A percentile compares a stretch with the other conserved stretches of the same genome.
phyloP scores from a whole-genome alignment of 1,140 invertebrate genomes.

The Drosophila truncata region DNA sequence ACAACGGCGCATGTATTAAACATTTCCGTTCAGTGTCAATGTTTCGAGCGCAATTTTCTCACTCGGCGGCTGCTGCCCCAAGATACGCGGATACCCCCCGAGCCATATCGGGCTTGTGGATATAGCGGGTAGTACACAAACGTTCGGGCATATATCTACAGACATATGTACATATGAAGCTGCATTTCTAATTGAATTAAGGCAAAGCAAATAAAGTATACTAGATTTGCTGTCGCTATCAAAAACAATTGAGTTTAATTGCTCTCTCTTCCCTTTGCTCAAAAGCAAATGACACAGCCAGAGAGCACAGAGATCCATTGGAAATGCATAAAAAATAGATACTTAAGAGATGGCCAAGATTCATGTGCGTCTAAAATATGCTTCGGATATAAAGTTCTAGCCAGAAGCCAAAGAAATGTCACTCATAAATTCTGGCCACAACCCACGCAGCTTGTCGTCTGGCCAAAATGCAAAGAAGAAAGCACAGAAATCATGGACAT shows the following conservation, averaged over 20 bases:
- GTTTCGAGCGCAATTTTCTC: constrained; percentile 82
- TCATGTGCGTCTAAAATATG: constrained; percentile 26
- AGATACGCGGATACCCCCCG: constrained; percentile 61
- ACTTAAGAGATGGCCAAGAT: constrained; percentile 10
- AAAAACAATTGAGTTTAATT: constrained; percentile 84
- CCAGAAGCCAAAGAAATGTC: constrained; percentile 71
- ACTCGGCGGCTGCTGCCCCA: constrained; percentile 35
- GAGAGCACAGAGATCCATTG: constrained; percentile 41
- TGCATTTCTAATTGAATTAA: constrained; percentile 84
- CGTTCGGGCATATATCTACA: constrained; percentile 24
- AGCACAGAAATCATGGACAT: constrained; percentile 41
- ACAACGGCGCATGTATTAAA: constrained; percentile 81
- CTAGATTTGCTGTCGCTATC: constrained; percentile 76
- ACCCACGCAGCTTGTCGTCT: constrained; percentile 57
- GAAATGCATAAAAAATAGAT: constrained; percentile 67
- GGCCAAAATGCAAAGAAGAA: constrained; percentile 40
- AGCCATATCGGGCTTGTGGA: constrained; percentile 55
- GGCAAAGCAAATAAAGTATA: constrained; percentile 79
- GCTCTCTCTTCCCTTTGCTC: constrained; percentile 58
- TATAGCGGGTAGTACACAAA: not conserved
- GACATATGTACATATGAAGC: constrained; percentile 55
- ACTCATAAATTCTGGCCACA: constrained; percentile 71
- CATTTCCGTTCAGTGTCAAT: constrained; percentile 85
- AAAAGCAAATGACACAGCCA: constrained; percentile 1
- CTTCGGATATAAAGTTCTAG: constrained; percentile 23